A percentile compares a stretch with the other conserved stretches of the same genome.
phyloP scores from a whole-genome alignment of 2,113 vertebrate species.

The Talpa occidentalis region DNA sequence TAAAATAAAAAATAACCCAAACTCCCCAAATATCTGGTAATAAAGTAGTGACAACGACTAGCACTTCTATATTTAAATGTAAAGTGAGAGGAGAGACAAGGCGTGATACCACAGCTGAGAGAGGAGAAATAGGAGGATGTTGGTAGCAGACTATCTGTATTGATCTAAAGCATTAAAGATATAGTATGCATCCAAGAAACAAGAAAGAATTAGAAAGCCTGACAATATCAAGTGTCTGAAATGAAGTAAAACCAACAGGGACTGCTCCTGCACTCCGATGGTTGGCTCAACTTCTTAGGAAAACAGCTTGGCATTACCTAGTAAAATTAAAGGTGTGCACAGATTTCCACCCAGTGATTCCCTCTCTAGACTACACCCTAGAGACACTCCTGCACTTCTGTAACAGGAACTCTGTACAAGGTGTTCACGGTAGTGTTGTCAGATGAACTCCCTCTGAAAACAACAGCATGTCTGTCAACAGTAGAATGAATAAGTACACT shows the following conservation, averaged over 20 bases:
- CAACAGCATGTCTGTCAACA: not conserved
- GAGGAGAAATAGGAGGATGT: not conserved
- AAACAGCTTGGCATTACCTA: not conserved
- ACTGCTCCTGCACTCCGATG: not conserved
- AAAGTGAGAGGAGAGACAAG: not conserved
- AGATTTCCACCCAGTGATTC: not conserved
- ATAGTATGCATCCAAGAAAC: not conserved
- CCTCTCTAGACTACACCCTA: not conserved
- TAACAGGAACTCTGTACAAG: not conserved
- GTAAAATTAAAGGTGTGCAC: not conserved
- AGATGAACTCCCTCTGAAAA: not conserved
- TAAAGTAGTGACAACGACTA: not conserved
- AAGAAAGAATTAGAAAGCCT: not conserved
- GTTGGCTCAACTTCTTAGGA: not conserved
- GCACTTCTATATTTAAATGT: not conserved
- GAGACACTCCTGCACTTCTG: not conserved
- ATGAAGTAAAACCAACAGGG: not conserved
- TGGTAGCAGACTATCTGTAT: not conserved
- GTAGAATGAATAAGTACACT: not conserved
- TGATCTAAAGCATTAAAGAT: not conserved
- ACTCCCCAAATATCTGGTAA: conserved; percentile 10
- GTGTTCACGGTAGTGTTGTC: not conserved
- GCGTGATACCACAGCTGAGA: not conserved
- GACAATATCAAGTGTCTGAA: not conserved
- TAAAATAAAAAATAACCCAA: not conserved